phyloP scores from a whole-genome alignment of 2,113 vertebrate species.

The Podarcis raffonei region DNA sequence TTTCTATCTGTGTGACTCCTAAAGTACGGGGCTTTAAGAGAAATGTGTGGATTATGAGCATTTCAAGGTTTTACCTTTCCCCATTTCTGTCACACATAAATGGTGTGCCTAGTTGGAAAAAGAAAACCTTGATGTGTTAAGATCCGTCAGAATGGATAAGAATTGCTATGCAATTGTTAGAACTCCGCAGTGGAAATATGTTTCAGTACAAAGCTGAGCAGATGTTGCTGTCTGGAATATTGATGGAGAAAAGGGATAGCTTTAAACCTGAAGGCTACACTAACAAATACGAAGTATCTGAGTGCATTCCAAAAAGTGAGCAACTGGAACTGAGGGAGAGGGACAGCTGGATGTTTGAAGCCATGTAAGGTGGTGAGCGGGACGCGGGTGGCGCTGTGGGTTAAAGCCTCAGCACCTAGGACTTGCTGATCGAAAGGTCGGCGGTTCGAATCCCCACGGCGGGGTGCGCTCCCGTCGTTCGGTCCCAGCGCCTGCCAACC shows the following conservation, averaged over 20 bases:
- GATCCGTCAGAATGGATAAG: no score
- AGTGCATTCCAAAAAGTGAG: neutral
- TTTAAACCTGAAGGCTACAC: no score
- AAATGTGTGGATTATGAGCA: neutral
- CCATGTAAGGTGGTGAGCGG: no score
- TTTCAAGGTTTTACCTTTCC: neutral
- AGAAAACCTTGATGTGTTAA: neutral
- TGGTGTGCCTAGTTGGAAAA: neutral
- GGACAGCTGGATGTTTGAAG: neutral
- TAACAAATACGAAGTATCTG: neutral
- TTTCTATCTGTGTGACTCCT: neutral
- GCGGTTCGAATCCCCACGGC: no score
- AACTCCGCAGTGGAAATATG: neutral
- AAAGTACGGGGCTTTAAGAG: neutral
- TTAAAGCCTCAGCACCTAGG: no score
- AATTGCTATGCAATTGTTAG: neutral
- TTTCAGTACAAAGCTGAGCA: no score
- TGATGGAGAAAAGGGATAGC: neutral
- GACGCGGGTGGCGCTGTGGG: no score
- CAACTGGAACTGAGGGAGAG: neutral
- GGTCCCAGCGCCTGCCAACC: no score
- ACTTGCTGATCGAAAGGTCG: no score
- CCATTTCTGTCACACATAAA: neutral
- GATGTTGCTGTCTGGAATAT: neutral
- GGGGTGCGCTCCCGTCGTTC: no score